Conservation (phyloP, 1,140 invertebrate species). For the Nautilus pompilius region DNA sequence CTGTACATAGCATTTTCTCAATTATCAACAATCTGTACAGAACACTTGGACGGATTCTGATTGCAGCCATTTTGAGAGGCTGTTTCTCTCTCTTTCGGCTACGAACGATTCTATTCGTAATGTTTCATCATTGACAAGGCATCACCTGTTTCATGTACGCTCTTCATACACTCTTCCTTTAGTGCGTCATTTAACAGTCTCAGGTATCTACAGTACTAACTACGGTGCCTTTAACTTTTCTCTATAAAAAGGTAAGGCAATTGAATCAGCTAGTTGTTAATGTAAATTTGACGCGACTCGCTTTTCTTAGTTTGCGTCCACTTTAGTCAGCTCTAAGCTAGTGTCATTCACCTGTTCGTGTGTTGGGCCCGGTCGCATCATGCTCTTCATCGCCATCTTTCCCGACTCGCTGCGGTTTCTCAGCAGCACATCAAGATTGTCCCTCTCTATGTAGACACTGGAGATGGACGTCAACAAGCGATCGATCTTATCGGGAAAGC, state of each 20-base stretch:
- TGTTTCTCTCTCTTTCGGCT: too few species aligned
- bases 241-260: not conserved
- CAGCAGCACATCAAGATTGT: slow-evolving; percentile 29
- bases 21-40: too few species aligned
- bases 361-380: slow-evolving; percentile 4
- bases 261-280: not conserved
- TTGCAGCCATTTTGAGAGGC: too few species aligned
- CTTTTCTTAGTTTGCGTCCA: not conserved
- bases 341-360: slow-evolving; percentile 2
- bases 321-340: slow-evolving; percentile 5
- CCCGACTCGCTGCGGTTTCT: slow-evolving; percentile 13
- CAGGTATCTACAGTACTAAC: too few species aligned
- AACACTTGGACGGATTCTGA: too few species aligned
- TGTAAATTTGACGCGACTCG: not conserved
- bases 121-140: too few species aligned
- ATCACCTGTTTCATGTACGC: too few species aligned
- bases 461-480: slow-evolving; percentile 55
- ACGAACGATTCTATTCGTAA: too few species aligned
- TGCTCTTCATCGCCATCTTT: slow-evolving; percentile 7
- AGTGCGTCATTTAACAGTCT: too few species aligned
- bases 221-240: not conserved
- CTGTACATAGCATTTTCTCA: too few species aligned
- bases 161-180: too few species aligned
- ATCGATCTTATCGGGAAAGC: slow-evolving; percentile 55
- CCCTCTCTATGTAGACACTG: slow-evolving; percentile 52